Percentiles rank a stretch among this genome's conserved stretches.
phyloP scores from a whole-genome alignment of 2,113 vertebrate genomes.

The Thermophis baileyi region DNA sequence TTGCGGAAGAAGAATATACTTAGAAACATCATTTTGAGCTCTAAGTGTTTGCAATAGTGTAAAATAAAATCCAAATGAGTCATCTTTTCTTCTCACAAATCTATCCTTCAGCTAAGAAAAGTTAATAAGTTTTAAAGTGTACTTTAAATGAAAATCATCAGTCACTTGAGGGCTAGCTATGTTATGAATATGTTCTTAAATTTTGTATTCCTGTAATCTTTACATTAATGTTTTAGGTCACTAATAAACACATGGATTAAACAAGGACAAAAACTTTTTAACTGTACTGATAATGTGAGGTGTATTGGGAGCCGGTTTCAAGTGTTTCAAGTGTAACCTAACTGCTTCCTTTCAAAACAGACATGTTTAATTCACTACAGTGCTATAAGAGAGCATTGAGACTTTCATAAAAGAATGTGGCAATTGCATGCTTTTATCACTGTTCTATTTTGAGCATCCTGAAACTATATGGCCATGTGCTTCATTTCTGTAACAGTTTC shows the following conservation, averaged over 20 bases:
- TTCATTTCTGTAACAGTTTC: background rate
- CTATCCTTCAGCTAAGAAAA: background rate
- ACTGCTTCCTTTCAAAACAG: background rate
- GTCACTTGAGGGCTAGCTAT: background rate
- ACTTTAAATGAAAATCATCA: background rate
- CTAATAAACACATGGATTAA: background rate
- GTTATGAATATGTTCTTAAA: background rate
- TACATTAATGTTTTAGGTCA: background rate
- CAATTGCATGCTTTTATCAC: background rate
- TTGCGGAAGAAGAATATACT: background rate
- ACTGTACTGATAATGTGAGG: background rate
- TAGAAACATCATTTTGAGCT: background rate
- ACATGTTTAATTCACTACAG: background rate
- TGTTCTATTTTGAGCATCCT: background rate
- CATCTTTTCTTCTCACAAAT: background rate
- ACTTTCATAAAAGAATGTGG: background rate
- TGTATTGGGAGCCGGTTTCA: background rate
- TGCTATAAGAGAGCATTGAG: background rate
- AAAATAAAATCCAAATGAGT: background rate
- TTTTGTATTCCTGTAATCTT: background rate
- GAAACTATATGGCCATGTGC: conserved; percentile 8
- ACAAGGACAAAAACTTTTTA: background rate
- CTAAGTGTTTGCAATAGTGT: background rate
- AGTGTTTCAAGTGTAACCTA: background rate
- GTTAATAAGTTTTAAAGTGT: background rate